Percentiles rank a stretch among this genome's conserved stretches.
Conservation (phyloP, 53 echinoderm and acorn worm genomes). For the Temnopleurus reevesii region DNA sequence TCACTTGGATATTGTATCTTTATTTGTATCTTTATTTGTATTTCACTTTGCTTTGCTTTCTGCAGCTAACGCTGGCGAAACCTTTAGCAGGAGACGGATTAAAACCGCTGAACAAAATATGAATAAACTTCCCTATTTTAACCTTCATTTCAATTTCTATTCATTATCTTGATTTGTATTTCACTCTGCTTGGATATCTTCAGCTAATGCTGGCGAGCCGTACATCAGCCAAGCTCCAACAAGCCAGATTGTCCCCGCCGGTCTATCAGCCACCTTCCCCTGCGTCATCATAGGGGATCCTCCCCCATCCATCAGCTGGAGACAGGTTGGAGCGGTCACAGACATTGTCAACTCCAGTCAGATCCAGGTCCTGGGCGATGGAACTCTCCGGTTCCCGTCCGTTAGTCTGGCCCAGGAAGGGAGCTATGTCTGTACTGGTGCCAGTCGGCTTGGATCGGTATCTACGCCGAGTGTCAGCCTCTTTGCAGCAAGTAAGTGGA, state of each 20-base stretch:
- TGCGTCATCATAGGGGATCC: slow-evolving; percentile 93
- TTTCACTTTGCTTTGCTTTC: too few relatives aligned
- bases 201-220: slow-evolving; percentile 97
- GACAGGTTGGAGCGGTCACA: slow-evolving; percentile 43
- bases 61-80: too few relatives aligned
- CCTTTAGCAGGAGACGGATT: too few relatives aligned
- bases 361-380: slow-evolving; percentile 57
- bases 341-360: slow-evolving; percentile 48
- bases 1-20: too few relatives aligned
- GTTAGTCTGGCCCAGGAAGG: slow-evolving; percentile 71
- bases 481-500: slow-evolving; percentile 83
- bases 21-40: too few relatives aligned
- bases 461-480: slow-evolving; percentile 66
- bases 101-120: too few relatives aligned
- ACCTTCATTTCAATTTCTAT: too few relatives aligned
- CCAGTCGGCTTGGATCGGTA: slow-evolving; percentile 70
- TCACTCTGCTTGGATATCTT: neutral
- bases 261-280: slow-evolving; percentile 62
- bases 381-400: slow-evolving; percentile 66
- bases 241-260: slow-evolving; percentile 68
- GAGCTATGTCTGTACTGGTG: slow-evolving; percentile 81
- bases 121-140: too few relatives aligned
- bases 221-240: slow-evolving; percentile 78
- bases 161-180: too few relatives aligned
- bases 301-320: slow-evolving; percentile 73